Evolutionary conservation across 2,797 vertebrate species (phyloP), one percentile per base, ranked within the genome.

Genomic region (Choloepus didactylus): DNA sequence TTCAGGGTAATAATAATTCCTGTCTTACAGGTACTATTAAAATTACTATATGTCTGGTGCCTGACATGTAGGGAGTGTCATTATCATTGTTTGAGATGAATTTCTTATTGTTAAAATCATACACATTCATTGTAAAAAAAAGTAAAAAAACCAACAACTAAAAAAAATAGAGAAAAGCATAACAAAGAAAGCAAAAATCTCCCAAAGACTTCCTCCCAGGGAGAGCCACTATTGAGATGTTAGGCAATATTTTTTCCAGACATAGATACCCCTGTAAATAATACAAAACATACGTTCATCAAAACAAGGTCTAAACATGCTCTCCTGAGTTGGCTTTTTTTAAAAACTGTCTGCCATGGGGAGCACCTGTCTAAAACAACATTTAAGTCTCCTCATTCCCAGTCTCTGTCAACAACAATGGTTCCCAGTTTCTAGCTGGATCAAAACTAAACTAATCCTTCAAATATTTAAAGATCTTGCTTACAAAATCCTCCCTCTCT

Each of bases 121-220:
- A 44, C 29, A 72, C 5, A 82, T 4, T 77, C 23, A 35, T 9
- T 12, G 62, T 59, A 59, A 88, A 25, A 59, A 59, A 12, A 85
- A 70, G 35, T 15, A 76, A 73, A 59, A 49, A 31, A 73, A 91
- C 60, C 6, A 49, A 49, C 6, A 49, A 49, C 46, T 10, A 6
- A 29, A 82, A 62, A 21, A 38, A n/a, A 66, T 25, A 83, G 6
- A 69, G 38, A 70, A 29, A 80, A 46, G 5, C 29, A 70, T 1
- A 85, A 84, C 23, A 82, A 80, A 90, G 54, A 54, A 46, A 90
- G 35, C 38, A 90, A 75, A 85, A 86, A 70, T 62, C 11, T 54
- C 11, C 23, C 46, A 80, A 18, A 38, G 79, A 25, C 7, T 14
- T 84, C 29, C 54, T 35, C 25, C 80, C 0, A 38, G 73, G 62